Evolutionary conservation across 2,888 invertebrate genomes (phyloP).

Genomic region (Poecilus cupreus): DNA sequence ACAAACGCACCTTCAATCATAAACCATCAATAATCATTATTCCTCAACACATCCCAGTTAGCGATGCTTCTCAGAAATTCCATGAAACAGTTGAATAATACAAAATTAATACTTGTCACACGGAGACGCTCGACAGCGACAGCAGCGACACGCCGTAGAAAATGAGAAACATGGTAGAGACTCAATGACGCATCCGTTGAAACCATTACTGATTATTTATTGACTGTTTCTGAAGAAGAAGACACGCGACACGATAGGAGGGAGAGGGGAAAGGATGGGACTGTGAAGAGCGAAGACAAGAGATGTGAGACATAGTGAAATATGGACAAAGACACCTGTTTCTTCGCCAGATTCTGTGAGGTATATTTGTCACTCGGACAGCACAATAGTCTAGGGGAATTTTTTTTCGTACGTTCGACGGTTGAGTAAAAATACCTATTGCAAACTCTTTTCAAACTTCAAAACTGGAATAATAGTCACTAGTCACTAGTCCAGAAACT

Average conservation of each 20-base stretch:
- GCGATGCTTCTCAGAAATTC: background rate
- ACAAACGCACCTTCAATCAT: background rate
- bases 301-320: constrained; percentile 35
- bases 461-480: too few species aligned
- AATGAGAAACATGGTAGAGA: constrained; percentile 24
- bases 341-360: constrained; percentile 18
- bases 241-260: constrained; percentile 35
- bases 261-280: background rate
- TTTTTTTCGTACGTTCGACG: background rate
- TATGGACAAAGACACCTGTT: constrained; percentile 54
- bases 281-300: background rate
- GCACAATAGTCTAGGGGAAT: constrained; percentile 30
- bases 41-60: background rate
- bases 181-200: constrained; percentile 25
- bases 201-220: constrained; percentile 49
- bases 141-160: constrained; percentile 26
- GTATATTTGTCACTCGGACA: constrained; percentile 53
- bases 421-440: background rate
- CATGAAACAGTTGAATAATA: constrained; percentile 28
- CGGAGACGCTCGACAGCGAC: background rate
- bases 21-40: constrained; percentile 25
- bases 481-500: too few species aligned
- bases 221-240: constrained; percentile 33
- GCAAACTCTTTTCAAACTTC: background rate
- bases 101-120: constrained; percentile 31